A percentile compares a stretch with the other conserved stretches of the same genome.
These are phyloP conservation scores for Aurelia sp. DNA, from an alignment of 30 jellyfish, hydroid and myxozoan species.

Conservation along the genomic window DNA sequence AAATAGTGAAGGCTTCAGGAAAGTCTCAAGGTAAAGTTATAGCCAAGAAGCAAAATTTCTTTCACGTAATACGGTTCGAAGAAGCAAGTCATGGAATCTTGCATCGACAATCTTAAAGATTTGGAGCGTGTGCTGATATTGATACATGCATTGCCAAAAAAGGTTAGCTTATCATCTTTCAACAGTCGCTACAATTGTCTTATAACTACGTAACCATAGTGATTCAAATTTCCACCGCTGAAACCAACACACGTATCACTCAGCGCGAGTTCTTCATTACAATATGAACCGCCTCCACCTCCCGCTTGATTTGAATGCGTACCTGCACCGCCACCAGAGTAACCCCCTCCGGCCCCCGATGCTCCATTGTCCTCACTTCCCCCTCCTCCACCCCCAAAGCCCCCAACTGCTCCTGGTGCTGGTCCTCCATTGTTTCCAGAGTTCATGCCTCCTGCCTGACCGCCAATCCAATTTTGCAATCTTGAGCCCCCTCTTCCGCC, in stretches of 20 bases:
- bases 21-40: too few relatives aligned
- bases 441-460: conserved; percentile 55
- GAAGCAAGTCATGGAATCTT: too few relatives aligned
- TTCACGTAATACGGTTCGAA: too few relatives aligned
- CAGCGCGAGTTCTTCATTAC: conserved; percentile 9
- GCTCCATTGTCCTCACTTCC: conserved; percentile 72
- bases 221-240: conserved; percentile 59
- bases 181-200: not conserved
- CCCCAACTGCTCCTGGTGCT: conserved; percentile 77
- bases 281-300: conserved; percentile 70
- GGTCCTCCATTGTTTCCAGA: conserved; percentile 73
- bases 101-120: too few relatives aligned
- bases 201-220: conserved; percentile 47
- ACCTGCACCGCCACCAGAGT: conserved; percentile 68
- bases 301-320: conserved; percentile 51
- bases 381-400: conserved; percentile 78
- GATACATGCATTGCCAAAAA: too few relatives aligned
- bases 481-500: conserved; percentile 69
- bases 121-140: too few relatives aligned
- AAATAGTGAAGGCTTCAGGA: too few relatives aligned
- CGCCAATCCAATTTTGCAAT: conserved; percentile 57
- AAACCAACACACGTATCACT: conserved; percentile 45
- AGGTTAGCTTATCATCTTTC: too few relatives aligned
- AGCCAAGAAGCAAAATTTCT: too few relatives aligned
- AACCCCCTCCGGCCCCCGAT: conserved; percentile 74